Evolutionary conservation across 2,797 vertebrate species (phyloP), one percentile per base, ranked within the genome.

Genomic region (Rhinella marina): DNA sequence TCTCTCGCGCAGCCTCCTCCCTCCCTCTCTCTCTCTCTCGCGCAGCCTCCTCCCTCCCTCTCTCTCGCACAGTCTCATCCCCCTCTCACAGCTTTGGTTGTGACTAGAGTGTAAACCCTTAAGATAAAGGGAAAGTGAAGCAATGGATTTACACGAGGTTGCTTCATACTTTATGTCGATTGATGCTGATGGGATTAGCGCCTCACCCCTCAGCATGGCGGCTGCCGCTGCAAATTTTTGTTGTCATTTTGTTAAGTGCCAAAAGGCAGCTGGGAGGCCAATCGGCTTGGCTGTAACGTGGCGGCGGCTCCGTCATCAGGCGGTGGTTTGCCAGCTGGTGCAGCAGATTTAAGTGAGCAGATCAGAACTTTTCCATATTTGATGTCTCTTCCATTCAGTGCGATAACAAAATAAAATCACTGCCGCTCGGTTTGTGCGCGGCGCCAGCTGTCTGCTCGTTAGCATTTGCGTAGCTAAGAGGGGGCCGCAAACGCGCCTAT

Each of bases 361-460:
- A 85, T 85, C 72, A 85, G 75, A 85, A 77, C 72, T 85, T 64
- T 70, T 61, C 72, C 56, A 62, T 72, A 48, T 75, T 77, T 76
- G 32, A 85, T 85, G 83, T 73, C 72, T 50, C 64, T 61, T 77
- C 56, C 41, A 76, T 77, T 85, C 83, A 76, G 23, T 77, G 57
- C 32, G 50, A 41, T 77, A 76, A 85, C 83, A 85, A 85, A 85
- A 57, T 77, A 76, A 85, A 85, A 85, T 75, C 57, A 25, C 48
- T 25, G 41, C 8, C 57, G 57, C 41, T 50, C 32, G 13, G 59
- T 25, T 81, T 9, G 59, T 64, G 80, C 32, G 10, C 29, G 50
- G 52, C 14, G n/a, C 83, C 83, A 85, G 83, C 83, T 85, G 83
- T 76, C 83, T 62, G 32, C 83, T 85, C 8, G 57, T 77, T 76